Conservation (phyloP, 2,888 invertebrate genomes). For the Andrena hattorfiana region DNA sequence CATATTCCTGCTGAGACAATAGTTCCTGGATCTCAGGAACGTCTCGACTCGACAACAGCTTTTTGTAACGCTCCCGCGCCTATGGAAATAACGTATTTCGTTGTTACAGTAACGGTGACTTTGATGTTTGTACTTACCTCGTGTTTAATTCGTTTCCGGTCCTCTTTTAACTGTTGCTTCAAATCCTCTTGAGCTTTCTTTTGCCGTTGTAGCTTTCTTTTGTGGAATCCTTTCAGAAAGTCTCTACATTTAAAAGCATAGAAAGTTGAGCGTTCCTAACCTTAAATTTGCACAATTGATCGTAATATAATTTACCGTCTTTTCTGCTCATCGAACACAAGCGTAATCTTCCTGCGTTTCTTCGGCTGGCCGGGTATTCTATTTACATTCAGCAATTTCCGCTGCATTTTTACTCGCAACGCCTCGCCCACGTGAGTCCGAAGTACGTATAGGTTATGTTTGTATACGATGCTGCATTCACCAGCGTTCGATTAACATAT, state of each 20-base stretch:
- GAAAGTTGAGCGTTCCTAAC: constrained; percentile 4
- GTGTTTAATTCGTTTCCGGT: constrained; percentile 90
- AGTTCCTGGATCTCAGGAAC: constrained; percentile 90
- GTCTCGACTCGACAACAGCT: constrained; percentile 90
- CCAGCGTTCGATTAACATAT: background rate
- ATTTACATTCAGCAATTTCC: constrained; percentile 70
- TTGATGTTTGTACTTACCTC: constrained; percentile 86
- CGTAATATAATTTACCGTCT: constrained; percentile 86
- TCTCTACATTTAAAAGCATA: constrained; percentile 87
- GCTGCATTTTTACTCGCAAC: constrained; percentile 39
- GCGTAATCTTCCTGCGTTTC: constrained; percentile 85
- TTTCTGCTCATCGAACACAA: constrained; percentile 88
- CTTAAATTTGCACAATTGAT: background rate
- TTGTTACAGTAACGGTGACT: background rate
- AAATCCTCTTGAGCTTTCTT: constrained; percentile 91
- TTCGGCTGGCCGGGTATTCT: constrained; percentile 80
- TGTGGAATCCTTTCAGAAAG: constrained; percentile 92
- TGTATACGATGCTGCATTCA: background rate
- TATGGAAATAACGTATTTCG: constrained; percentile 74
- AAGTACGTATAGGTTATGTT: constrained; percentile 15
- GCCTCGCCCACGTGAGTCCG: background rate
- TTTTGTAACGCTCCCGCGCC: constrained; percentile 89
- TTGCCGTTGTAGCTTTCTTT: constrained; percentile 91
- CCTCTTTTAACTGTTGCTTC: constrained; percentile 90
- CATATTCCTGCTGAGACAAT: constrained; percentile 89